Evolutionary conservation across 30 jellyfish, hydroid and myxozoan species (phyloP).

Genomic region (Turritopsis rubra): DNA sequence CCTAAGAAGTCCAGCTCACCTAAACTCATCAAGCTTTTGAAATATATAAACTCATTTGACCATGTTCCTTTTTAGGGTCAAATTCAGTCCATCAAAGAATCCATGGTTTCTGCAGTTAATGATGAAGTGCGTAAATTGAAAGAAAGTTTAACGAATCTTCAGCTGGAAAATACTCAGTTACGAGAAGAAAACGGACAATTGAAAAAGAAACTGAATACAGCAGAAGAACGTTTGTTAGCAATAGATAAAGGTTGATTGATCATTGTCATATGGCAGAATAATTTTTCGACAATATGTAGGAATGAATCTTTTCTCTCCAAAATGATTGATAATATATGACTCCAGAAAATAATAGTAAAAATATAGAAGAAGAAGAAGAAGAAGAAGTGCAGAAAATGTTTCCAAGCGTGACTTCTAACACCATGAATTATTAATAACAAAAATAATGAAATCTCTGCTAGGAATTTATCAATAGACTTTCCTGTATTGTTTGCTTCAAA

Average conservation of each 20-base stretch:
- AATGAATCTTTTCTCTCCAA: not conserved
- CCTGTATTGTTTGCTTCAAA: not conserved
- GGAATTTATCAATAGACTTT: not conserved
- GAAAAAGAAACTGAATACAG: slow-evolving; percentile 3
- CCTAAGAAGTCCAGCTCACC: too few relatives aligned
- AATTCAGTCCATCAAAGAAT: slow-evolving; percentile 3
- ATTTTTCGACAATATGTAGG: not conserved
- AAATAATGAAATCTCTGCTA: not conserved
- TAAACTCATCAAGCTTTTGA: not conserved
- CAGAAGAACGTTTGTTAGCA: not conserved
- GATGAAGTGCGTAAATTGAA: slow-evolving; percentile 13
- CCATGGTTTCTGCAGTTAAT: slow-evolving; percentile 8
- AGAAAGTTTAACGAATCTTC: not conserved
- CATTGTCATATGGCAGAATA: not conserved
- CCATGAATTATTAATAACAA: not conserved
- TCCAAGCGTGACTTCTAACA: not conserved
- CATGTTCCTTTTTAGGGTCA: not conserved
- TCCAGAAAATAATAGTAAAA: not conserved
- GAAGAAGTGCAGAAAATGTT: not conserved
- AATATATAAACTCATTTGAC: too few relatives aligned
- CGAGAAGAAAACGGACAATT: slow-evolving; percentile 5
- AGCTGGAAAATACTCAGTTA: not conserved
- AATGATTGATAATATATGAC: not conserved
- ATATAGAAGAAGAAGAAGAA: too few relatives aligned
- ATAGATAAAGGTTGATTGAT: slow-evolving; percentile 12